Base-by-base conservation (phyloP, 2,888 invertebrate genomes). In the Torymus aiolomorphi region DNA sequence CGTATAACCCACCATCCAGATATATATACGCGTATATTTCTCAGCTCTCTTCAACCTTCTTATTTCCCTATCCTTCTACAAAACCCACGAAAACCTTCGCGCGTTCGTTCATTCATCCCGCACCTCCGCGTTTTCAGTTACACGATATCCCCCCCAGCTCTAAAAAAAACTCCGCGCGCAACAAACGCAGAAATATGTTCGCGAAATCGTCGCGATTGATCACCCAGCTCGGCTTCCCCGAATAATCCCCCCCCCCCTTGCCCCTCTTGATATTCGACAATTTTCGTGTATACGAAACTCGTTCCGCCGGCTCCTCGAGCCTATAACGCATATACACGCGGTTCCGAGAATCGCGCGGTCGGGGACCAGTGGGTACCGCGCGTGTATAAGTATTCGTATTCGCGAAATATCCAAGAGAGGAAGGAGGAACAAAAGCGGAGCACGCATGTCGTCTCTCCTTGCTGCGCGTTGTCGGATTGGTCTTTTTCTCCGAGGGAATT, bases 261-360 rank as follows among this genome's bases (percentile, higher is more conserved):
- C 24, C 14, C 20, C 20, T 18, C 57, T 18, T 20, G 52, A 75
- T 24, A n/a, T 24, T 69, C 49, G 63, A 20, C 61, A 49, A 67
- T 73, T 78, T 78, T 52, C 75, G 70, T 75, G 70, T 20, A 74
- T 63, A 63, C 42, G 8, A 73, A 75, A 70, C 70, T 70, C 57
- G 73, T 70, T 70, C 63, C 57, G n/a, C 63, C 10, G 24, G 12
- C 20, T 65, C 10, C 12, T 14, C 63, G 54, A 73, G 49, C 72
- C 54, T 59, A 67, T 73, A 71, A 77, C 52, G 78, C 72, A 78
- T 78, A 67, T 59, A 11, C 42, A 24, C 72, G 76, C 61, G 65
- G 67, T 80, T 80, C 80, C 76, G 49, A 56, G 76, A 76, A 80
- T 80, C 56, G 20, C 52, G n/a, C 20, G 72, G 75, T 71, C 49